A percentile compares a stretch with the other conserved stretches of the same genome.
These are phyloP conservation scores for Homalodisca vitripennis DNA, from an alignment of 1,140 invertebrate species.

Conservation along the genomic window DNA sequence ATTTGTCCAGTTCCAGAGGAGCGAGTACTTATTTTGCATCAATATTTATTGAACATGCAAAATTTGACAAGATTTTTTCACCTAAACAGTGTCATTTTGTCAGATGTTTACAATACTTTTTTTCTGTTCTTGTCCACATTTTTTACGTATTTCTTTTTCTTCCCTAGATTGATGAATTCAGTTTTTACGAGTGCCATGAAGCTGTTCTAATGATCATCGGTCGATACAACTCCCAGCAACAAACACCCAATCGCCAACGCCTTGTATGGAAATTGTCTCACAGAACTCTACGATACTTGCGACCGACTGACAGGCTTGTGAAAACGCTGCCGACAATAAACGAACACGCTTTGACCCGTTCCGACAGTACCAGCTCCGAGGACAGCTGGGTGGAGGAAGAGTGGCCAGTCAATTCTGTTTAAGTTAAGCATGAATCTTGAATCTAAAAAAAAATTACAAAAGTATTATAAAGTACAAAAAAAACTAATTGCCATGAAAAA, in stretches of 20 bases:
- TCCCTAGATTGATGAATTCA: slow-evolving; percentile 62
- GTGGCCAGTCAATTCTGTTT: not conserved
- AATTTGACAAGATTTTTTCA: no score
- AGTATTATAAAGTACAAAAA: slow-evolving; percentile 17
- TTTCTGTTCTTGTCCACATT: no score
- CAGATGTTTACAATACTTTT: no score
- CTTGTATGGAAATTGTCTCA: slow-evolving; percentile 63
- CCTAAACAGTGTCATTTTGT: no score
- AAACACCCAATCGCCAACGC: slow-evolving; percentile 67
- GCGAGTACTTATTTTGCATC: no score
- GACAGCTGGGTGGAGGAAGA: slow-evolving; percentile 22
- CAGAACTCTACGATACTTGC: slow-evolving; percentile 55
- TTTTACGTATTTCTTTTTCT: no score
- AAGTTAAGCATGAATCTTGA: not conserved
- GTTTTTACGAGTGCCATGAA: slow-evolving; percentile 58
- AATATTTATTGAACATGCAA: no score
- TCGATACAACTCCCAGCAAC: slow-evolving; percentile 67
- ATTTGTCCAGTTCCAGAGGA: no score
- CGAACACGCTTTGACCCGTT: slow-evolving; percentile 52
- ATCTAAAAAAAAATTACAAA: not conserved
- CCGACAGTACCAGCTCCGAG: not conserved
- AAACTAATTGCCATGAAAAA: slow-evolving; percentile 3
- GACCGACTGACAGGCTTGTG: slow-evolving; percentile 71
- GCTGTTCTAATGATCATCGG: slow-evolving; percentile 60
- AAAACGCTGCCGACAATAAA: slow-evolving; percentile 71